These are phyloP conservation scores for Todus mexicanus DNA, from an alignment of 2,797 vertebrate genomes.

Conservation along the genomic window DNA sequence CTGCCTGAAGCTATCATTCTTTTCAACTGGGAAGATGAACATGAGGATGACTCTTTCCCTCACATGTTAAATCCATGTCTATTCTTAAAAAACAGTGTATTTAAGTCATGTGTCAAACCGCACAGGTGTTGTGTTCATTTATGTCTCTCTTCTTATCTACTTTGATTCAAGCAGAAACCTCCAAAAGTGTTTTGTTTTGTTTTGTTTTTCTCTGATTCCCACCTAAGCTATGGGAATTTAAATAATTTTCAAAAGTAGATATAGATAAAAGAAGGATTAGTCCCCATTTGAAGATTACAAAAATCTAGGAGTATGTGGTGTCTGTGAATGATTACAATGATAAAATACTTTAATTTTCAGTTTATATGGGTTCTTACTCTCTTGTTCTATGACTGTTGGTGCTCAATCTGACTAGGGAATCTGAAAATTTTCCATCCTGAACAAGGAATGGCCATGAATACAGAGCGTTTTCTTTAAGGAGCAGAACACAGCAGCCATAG, in stretches of 20 bases:
- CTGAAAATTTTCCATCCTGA: background rate
- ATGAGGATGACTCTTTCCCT: background rate
- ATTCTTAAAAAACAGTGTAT: background rate
- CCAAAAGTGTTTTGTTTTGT: background rate
- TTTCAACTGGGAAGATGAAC: background rate
- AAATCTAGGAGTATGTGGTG: background rate
- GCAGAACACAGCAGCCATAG: background rate
- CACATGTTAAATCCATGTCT: background rate
- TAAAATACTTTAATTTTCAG: background rate
- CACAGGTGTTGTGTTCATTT: background rate
- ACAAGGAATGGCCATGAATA: background rate
- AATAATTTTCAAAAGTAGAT: background rate
- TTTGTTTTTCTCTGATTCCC: background rate
- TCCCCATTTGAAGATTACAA: background rate
- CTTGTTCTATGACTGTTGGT: background rate
- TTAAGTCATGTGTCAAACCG: background rate
- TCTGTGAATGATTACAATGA: background rate
- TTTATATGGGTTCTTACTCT: background rate
- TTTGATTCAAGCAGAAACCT: background rate
- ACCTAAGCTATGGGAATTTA: background rate
- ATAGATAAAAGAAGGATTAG: background rate
- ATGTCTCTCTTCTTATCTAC: background rate
- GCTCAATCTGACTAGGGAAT: background rate
- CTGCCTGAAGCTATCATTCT: background rate
- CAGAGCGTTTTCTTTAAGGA: background rate